A percentile compares a stretch with the other conserved stretches of the same genome.
Evolutionary conservation across 2,797 vertebrate genomes (phyloP).

Genomic region (Hydrocynus forskahlii): DNA sequence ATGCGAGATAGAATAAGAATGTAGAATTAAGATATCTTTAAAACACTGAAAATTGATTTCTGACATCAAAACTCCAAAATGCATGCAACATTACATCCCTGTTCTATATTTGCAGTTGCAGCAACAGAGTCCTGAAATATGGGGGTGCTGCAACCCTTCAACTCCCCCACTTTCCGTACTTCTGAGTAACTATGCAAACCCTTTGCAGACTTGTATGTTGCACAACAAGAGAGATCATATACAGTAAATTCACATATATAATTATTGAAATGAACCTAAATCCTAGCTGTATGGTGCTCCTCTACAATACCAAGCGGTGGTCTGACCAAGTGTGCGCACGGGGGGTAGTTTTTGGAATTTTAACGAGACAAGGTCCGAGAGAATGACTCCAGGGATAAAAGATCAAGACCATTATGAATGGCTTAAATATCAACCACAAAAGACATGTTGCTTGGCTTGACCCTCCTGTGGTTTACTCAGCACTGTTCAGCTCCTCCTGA

Average conservation of each 20-base stretch:
- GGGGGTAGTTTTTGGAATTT: neutral
- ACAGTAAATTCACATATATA: neutral
- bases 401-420: neutral
- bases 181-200: neutral
- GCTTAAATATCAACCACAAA: conserved; percentile 31
- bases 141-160: too few relatives aligned
- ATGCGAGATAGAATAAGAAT: too few relatives aligned
- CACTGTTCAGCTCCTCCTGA: conserved; percentile 29
- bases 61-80: too few relatives aligned
- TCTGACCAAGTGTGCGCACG: neutral
- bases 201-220: conserved; percentile 9
- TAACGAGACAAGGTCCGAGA: conserved; percentile 10
- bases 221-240: neutral
- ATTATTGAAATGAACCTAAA: neutral
- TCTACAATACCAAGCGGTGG: conserved; percentile 1
- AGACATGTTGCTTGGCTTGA: conserved; percentile 36
- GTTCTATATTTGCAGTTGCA: too few relatives aligned
- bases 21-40: too few relatives aligned
- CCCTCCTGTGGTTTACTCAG: conserved; percentile 22
- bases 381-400: conserved; percentile 10
- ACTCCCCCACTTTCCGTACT: too few relatives aligned
- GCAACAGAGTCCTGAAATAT: too few relatives aligned
- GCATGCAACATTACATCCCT: too few relatives aligned
- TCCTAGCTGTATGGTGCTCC: neutral
- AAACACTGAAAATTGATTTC: too few relatives aligned